phyloP scores from a whole-genome alignment of 2,797 vertebrate species.

The Chrosomus eos region DNA sequence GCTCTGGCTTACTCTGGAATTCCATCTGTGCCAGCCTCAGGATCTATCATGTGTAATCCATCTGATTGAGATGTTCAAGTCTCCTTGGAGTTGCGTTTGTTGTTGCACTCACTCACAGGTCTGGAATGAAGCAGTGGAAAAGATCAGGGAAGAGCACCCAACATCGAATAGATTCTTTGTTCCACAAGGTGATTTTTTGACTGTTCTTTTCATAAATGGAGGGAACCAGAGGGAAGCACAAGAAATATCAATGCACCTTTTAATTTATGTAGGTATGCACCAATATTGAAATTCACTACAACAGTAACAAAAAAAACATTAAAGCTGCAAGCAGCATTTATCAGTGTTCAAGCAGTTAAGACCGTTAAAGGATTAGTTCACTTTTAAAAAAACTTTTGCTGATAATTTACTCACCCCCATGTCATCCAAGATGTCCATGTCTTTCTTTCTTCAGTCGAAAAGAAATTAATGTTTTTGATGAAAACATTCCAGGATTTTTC shows the following conservation, averaged over 20 bases:
- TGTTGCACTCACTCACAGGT: conserved; percentile 1
- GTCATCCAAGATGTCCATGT: too few relatives aligned
- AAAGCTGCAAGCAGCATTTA: too few relatives aligned
- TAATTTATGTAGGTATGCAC: not conserved
- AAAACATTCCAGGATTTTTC: too few relatives aligned
- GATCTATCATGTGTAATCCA: conserved; percentile 30
- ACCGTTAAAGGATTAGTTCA: too few relatives aligned
- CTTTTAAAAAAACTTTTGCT: too few relatives aligned
- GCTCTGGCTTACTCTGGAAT: not conserved
- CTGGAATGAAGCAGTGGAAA: conserved; percentile 13
- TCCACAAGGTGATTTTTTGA: conserved; percentile 8
- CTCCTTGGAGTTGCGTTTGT: conserved; percentile 4
- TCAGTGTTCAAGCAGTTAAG: too few relatives aligned
- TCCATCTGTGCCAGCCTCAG: conserved; percentile 3
- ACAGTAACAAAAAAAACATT: not conserved
- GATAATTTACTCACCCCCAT: too few relatives aligned
- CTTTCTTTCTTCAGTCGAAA: too few relatives aligned
- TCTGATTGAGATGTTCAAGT: conserved; percentile 23
- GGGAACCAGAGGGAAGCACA: not conserved
- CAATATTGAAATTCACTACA: not conserved
- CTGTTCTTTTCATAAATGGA: not conserved
- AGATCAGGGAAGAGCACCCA: not conserved
- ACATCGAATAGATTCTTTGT: conserved; percentile 8
- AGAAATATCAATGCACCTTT: not conserved
- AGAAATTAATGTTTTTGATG: too few relatives aligned